Conservation (phyloP, 2,888 invertebrate species). For the Phengaris arion region DNA sequence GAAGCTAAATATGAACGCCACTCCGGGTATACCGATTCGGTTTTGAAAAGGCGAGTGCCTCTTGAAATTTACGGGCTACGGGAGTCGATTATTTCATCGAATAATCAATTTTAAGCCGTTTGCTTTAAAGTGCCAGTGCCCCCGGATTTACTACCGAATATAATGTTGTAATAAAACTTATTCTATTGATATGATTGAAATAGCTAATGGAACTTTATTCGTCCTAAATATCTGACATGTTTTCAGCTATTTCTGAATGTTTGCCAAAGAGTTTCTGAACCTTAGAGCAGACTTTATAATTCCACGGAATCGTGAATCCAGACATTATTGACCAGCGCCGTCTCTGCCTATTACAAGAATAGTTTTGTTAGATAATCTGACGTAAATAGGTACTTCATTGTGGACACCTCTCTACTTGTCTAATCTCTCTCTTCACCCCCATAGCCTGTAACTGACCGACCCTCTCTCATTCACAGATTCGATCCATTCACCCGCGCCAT, state of each 20-base stretch:
- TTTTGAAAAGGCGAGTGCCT: slow-evolving; percentile 62
- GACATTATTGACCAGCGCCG: too few species aligned
- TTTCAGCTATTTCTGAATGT: neutral
- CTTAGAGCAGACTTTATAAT: neutral
- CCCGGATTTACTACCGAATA: slow-evolving; percentile 18
- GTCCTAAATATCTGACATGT: slow-evolving; percentile 10
- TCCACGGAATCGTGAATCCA: too few species aligned
- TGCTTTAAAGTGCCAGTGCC: slow-evolving; percentile 37
- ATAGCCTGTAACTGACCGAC: slow-evolving; percentile 59
- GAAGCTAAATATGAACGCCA: slow-evolving; percentile 60
- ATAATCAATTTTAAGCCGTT: slow-evolving; percentile 47
- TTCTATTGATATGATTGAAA: slow-evolving; percentile 38
- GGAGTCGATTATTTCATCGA: slow-evolving; percentile 42
- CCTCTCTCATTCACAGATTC: slow-evolving; percentile 47
- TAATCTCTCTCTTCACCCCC: slow-evolving; percentile 48
- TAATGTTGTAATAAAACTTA: slow-evolving; percentile 44
- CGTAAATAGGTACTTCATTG: too few species aligned
- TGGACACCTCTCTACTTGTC: too few species aligned
- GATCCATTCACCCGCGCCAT: slow-evolving; percentile 53
- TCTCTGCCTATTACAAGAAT: too few species aligned
- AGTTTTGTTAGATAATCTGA: too few species aligned
- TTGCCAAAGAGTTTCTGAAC: neutral
- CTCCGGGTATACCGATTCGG: slow-evolving; percentile 58
- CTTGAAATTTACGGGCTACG: slow-evolving; percentile 58
- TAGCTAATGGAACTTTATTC: neutral